Conservation (phyloP, 2,888 invertebrate species). For the Sepiola atlantica region DNA sequence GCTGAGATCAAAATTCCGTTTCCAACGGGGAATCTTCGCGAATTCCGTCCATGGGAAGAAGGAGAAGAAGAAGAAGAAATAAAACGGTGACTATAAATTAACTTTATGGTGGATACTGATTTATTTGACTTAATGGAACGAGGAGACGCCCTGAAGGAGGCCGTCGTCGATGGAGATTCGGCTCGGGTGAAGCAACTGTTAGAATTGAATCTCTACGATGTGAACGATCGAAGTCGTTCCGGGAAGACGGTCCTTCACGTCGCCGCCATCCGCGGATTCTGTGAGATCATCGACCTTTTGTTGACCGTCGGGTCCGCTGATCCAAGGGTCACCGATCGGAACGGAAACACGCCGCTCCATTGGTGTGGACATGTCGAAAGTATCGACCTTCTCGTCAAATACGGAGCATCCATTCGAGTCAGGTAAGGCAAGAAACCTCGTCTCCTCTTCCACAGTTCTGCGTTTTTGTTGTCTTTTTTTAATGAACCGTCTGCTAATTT, state of each 20-base stretch:
- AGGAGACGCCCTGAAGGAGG: constrained; percentile 52
- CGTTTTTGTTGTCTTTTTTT: background rate
- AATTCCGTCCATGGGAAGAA: background rate
- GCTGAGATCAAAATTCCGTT: background rate
- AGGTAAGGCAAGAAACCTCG: constrained; percentile 51
- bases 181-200: constrained; percentile 49
- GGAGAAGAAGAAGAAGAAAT: background rate
- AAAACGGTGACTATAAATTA: background rate
- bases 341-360: constrained; percentile 62
- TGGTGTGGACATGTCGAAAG: constrained; percentile 61
- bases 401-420: constrained; percentile 56
- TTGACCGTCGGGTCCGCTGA: constrained; percentile 55
- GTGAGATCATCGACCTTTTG: constrained; percentile 53
- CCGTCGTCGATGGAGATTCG: constrained; percentile 53
- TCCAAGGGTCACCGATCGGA: constrained; percentile 53
- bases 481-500: background rate
- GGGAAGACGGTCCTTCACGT: constrained; percentile 57
- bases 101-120: constrained; percentile 42
- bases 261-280: constrained; percentile 55
- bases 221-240: constrained; percentile 52
- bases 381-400: constrained; percentile 54
- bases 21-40: background rate
- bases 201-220: constrained; percentile 49
- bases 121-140: constrained; percentile 55
- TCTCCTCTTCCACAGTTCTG: background rate